phyloP scores from a whole-genome alignment of 2,797 vertebrate genomes.

The Amazona ochrocephala region DNA sequence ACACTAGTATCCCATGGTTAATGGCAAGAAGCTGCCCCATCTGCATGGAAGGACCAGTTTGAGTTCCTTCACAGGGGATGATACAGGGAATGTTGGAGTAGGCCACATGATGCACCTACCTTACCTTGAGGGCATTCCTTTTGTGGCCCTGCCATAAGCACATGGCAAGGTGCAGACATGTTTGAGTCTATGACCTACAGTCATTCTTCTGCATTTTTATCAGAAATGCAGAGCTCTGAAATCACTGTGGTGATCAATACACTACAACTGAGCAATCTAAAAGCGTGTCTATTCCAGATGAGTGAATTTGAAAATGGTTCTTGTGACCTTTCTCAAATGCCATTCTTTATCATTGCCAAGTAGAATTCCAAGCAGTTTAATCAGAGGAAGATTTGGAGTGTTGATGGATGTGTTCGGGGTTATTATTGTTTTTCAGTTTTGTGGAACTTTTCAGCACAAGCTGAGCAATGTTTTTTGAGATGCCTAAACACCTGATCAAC shows the following conservation, averaged over 20 bases:
- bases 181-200: not conserved
- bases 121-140: not conserved
- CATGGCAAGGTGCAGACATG: not conserved
- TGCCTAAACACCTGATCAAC: not conserved
- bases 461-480: not conserved
- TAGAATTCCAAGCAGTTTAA: constrained; percentile 53
- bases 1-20: not conserved
- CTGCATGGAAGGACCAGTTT: not conserved
- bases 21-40: not conserved
- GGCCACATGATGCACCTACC: not conserved
- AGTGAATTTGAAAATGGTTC: constrained; percentile 59
- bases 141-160: rapidly evolving
- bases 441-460: not conserved
- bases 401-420: not conserved
- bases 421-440: not conserved
- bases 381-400: not conserved
- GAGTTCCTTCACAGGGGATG: not conserved
- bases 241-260: constrained; percentile 7
- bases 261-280: constrained; percentile 20
- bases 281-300: constrained; percentile 37
- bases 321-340: constrained; percentile 74
- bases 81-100: not conserved
- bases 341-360: constrained; percentile 9
- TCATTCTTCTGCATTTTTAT: not conserved
- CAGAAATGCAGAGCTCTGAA: constrained; percentile 19